Evolutionary conservation across 1,140 invertebrate genomes (phyloP).

Genomic region (Drosophila tani): DNA sequence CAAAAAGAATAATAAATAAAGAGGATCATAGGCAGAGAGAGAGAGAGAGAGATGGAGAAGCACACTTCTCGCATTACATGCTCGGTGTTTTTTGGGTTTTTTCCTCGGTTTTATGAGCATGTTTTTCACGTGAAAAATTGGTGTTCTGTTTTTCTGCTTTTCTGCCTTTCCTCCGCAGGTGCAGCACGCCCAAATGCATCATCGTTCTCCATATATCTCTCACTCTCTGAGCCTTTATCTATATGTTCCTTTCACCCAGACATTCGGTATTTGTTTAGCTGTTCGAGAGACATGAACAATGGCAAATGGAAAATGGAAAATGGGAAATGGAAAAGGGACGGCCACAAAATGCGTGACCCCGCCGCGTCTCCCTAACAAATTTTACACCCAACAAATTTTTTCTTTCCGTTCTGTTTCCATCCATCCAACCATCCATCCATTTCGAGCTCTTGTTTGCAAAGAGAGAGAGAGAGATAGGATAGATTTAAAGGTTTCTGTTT

Average conservation of each 20-base stretch:
- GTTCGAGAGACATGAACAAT: conserved; percentile 43
- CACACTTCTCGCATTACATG: conserved; percentile 44
- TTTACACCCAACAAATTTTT: conserved; percentile 69
- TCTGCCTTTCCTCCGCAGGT: conserved; percentile 50
- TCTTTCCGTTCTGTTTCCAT: conserved; percentile 65
- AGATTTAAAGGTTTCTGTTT: conserved; percentile 38
- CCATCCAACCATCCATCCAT: conserved; percentile 52
- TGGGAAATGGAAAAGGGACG: conserved; percentile 25
- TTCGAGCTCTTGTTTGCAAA: conserved; percentile 33
- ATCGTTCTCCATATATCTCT: neutral
- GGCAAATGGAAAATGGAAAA: conserved; percentile 7
- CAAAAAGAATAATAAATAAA: neutral
- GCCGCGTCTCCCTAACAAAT: conserved; percentile 50
- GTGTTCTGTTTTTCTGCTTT: conserved; percentile 15
- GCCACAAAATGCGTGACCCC: conserved; percentile 64
- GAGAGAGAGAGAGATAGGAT: neutral
- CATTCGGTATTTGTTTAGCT: conserved; percentile 69
- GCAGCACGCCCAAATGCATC: conserved; percentile 53
- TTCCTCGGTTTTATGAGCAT: conserved; percentile 14
- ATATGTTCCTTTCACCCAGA: conserved; percentile 41
- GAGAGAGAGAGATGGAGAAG: conserved; percentile 1
- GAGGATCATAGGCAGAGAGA: neutral
- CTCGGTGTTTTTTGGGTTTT: conserved; percentile 1
- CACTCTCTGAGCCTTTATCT: conserved; percentile 36
- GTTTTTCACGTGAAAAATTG: conserved; percentile 33